Conservation (phyloP, 2,888 invertebrate genomes). For the Netelia melanura region DNA sequence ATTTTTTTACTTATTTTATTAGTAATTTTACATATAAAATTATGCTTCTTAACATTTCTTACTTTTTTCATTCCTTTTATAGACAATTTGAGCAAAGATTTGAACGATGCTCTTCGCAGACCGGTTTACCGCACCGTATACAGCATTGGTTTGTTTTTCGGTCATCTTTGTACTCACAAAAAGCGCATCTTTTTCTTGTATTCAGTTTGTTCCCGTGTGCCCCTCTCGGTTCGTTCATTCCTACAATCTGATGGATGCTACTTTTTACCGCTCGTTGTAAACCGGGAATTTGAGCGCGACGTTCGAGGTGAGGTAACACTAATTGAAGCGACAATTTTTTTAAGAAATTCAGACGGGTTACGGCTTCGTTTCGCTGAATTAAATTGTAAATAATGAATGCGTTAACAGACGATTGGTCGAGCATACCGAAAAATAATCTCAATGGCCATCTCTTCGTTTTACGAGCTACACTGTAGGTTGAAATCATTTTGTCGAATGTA, state of each 20-base stretch:
- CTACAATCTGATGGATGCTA: background rate
- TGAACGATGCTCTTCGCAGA: conserved; percentile 3
- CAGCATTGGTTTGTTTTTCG: background rate
- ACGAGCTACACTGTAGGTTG: too few species aligned
- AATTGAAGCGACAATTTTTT: conserved; percentile 24
- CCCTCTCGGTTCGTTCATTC: background rate
- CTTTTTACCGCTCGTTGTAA: background rate
- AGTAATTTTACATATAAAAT: background rate
- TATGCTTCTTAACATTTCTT: background rate
- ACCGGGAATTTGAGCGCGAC: background rate
- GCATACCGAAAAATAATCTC: conserved; percentile 29
- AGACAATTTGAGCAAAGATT: conserved; percentile 1
- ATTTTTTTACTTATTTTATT: conserved; percentile 3
- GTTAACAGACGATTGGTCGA: conserved; percentile 28
- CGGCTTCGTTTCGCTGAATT: conserved; percentile 1
- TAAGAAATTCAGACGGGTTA: conserved; percentile 20
- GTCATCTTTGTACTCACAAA: conserved; percentile 7
- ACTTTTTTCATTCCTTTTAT: conserved; percentile 7
- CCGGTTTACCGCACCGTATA: background rate
- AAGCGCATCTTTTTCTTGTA: conserved; percentile 9
- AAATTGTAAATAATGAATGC: conserved; percentile 33
- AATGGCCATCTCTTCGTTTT: background rate
- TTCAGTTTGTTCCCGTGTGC: background rate
- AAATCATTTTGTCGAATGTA: too few species aligned
- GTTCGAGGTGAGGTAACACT: conserved; percentile 5